These are phyloP conservation scores for Pyrocoelia pectoralis DNA, from an alignment of 2,888 invertebrate genomes.

Conservation along the genomic window DNA sequence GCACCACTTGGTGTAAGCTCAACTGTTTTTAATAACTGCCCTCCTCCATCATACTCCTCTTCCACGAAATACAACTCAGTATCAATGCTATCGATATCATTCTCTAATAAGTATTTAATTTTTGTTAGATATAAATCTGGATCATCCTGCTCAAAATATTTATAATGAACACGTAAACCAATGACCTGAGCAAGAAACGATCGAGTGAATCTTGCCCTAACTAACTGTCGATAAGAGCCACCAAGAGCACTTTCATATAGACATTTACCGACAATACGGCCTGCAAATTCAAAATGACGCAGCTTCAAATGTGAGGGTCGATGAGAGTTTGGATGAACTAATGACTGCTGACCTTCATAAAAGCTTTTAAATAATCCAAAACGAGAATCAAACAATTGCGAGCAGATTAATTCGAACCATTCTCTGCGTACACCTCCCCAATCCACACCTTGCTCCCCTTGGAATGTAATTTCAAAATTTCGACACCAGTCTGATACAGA, in stretches of 20 bases:
- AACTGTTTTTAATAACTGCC: slow-evolving; percentile 78
- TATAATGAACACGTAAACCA: slow-evolving; percentile 91
- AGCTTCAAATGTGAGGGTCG: slow-evolving; percentile 81
- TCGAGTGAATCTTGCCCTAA: slow-evolving; percentile 88
- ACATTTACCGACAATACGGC: slow-evolving; percentile 93
- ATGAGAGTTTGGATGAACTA: slow-evolving; percentile 89
- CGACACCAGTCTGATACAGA: slow-evolving; percentile 92
- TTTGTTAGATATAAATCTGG: slow-evolving; percentile 93
- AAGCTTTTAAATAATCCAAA: slow-evolving; percentile 86
- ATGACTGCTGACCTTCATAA: slow-evolving; percentile 84
- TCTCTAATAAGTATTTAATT: slow-evolving; percentile 90
- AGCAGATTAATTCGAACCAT: slow-evolving; percentile 93
- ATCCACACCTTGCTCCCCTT: slow-evolving; percentile 95
- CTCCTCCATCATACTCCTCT: slow-evolving; percentile 83
- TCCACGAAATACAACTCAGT: slow-evolving; percentile 90
- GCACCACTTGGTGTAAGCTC: slow-evolving; percentile 87
- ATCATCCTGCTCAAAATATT: slow-evolving; percentile 97
- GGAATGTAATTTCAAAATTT: slow-evolving; percentile 91
- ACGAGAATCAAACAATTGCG: slow-evolving; percentile 84
- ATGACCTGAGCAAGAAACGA: slow-evolving; percentile 95
- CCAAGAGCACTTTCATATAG: slow-evolving; percentile 93
- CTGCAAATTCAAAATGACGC: slow-evolving; percentile 92
- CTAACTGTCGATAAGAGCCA: slow-evolving; percentile 86
- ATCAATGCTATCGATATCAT: slow-evolving; percentile 81
- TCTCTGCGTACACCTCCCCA: slow-evolving; percentile 94